Evolutionary conservation across 53 echinoderm and acorn worm genomes (phyloP), one percentile per base, ranked within the genome.

Genomic region (Luidia sarsii): DNA sequence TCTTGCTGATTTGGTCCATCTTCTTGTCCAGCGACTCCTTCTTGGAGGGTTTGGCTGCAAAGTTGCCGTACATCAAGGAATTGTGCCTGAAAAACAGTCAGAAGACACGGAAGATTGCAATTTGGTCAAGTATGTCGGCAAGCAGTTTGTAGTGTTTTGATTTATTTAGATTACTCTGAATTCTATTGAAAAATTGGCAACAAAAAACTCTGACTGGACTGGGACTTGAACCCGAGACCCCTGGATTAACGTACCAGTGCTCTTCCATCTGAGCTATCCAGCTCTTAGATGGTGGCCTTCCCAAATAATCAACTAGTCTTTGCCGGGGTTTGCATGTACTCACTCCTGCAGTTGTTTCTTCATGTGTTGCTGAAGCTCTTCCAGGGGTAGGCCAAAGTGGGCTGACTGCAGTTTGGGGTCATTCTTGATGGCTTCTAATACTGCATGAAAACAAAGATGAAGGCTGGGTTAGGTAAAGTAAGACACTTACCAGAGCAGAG

Each of bases 51-150:
- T 85, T 87, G 16, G 81, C 64, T 2, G 87, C 88, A 83, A 95
- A 95, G 51, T 95, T 92, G 34, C 95, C 95, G 39, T 92, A 95
- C 95, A 95, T 95, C 75, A 95, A 74, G 49, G 95, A 90, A 90
- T 95, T 95, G 37, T 95, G 95, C 82, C 95, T 95, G 71, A 41
- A 23, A 68, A 34, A 27, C 19, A 3, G 4, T 55, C 28, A 39
- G 2, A 50, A 68, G 30, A n/a, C n/a, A n/a, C n/a, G n/a, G n/a
- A n/a, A n/a, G n/a, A n/a, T n/a, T n/a, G n/a, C n/a, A n/a, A n/a
- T n/a, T n/a, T n/a, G n/a, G n/a, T n/a, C n/a, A n/a, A n/a, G n/a
- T n/a, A n/a, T n/a, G n/a, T n/a, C n/a, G n/a, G n/a, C n/a, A n/a
- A n/a, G n/a, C n/a, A n/a, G n/a, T n/a, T n/a, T n/a, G n/a, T n/a